Conservation (phyloP, 1,140 invertebrate genomes). For the Zeugodacus cucurbitae region DNA sequence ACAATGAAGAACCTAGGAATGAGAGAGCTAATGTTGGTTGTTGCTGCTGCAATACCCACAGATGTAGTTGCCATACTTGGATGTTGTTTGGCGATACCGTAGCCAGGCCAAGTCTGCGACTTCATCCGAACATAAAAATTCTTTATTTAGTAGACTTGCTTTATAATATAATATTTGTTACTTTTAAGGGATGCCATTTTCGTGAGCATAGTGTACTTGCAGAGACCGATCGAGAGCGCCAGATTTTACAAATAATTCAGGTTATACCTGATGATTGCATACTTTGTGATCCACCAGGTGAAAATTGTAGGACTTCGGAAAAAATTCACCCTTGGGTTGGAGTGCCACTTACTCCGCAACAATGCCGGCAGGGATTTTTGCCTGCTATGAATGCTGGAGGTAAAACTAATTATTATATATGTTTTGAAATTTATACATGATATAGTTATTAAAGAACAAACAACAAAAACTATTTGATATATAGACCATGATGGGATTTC, state of each 20-base stretch:
- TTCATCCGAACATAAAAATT: too few species aligned
- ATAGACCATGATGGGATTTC: slow-evolving; percentile 45
- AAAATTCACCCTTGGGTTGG: slow-evolving; percentile 57
- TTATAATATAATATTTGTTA: not conserved
- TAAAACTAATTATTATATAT: slow-evolving; percentile 43
- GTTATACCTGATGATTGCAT: slow-evolving; percentile 57
- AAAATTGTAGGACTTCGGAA: slow-evolving; percentile 49
- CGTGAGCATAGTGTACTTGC: slow-evolving; percentile 63
- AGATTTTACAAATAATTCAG: slow-evolving; percentile 62
- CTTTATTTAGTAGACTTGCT: too few species aligned
- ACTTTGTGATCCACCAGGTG: slow-evolving; percentile 55
- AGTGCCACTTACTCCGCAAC: slow-evolving; percentile 58
- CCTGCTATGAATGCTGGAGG: slow-evolving; percentile 61
- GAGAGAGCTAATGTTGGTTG: too few species aligned
- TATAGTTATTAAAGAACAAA: slow-evolving; percentile 29
- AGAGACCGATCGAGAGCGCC: slow-evolving; percentile 62
- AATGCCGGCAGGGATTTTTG: slow-evolving; percentile 59
- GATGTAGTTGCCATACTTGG: too few species aligned
- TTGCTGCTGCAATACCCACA: too few species aligned
- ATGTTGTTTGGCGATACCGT: too few species aligned
- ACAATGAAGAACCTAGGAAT: too few species aligned
- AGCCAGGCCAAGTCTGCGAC: too few species aligned
- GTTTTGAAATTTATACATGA: not conserved
- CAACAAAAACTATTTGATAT: slow-evolving; percentile 52
- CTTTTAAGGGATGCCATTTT: slow-evolving; percentile 61